Evolutionary conservation across 2,113 vertebrate species (phyloP).

Genomic region (Acanthochromis polyacanthus): DNA sequence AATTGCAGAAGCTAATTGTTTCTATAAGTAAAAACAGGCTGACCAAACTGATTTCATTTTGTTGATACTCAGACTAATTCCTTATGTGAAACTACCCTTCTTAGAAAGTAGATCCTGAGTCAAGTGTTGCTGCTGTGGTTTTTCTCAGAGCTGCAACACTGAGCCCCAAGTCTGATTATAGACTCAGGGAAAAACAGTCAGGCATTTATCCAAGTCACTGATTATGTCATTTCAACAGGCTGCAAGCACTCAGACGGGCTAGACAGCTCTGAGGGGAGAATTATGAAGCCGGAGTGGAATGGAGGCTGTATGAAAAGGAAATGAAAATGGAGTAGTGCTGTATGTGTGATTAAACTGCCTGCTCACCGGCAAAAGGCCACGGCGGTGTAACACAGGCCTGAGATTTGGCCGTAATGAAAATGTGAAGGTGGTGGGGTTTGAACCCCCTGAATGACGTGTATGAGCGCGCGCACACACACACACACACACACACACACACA

Average conservation of each 20-base stretch:
- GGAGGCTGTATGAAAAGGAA: conserved; percentile 83
- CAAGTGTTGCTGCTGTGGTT: conserved; percentile 65
- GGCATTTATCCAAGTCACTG: conserved; percentile 87
- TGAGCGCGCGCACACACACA: conserved; percentile 28
- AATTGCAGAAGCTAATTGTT: not conserved
- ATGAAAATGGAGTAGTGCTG: conserved; percentile 85
- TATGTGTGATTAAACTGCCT: conserved; percentile 87
- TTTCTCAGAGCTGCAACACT: conserved; percentile 66
- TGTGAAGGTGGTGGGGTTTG: conserved; percentile 78
- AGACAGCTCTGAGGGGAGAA: conserved; percentile 81
- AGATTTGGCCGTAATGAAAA: conserved; percentile 87
- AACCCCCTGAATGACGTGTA: conserved; percentile 64
- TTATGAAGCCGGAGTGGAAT: conserved; percentile 83
- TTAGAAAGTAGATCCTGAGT: conserved; percentile 69
- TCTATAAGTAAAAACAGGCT: not conserved
- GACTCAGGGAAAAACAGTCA: conserved; percentile 78
- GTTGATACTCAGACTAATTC: conserved; percentile 52
- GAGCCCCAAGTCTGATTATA: conserved; percentile 83
- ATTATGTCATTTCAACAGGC: conserved; percentile 87
- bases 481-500: conserved; percentile 18
- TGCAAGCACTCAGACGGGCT: conserved; percentile 76
- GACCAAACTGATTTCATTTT: conserved; percentile 32
- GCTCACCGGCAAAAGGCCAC: conserved; percentile 81
- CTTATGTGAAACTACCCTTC: conserved; percentile 50
- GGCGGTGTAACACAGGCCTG: conserved; percentile 77